Percentiles rank a stretch among this genome's conserved stretches.
phyloP scores from a whole-genome alignment of 2,888 invertebrate genomes.

The Rotaria magnacalcarata region DNA sequence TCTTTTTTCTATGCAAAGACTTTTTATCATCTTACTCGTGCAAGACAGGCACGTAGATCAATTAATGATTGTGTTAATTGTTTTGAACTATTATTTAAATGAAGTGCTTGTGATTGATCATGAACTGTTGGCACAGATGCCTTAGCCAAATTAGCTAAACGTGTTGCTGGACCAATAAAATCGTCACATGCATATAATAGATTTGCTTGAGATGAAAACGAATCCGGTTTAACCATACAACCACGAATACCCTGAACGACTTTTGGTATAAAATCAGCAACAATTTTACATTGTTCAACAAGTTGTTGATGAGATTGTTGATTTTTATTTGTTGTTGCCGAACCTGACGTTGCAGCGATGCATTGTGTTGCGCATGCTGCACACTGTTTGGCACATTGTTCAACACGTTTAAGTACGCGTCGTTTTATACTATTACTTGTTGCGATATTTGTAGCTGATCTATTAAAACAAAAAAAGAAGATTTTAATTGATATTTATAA shows the following conservation, averaged over 20 bases:
- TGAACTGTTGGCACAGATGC: constrained; percentile 43
- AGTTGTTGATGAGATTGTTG: constrained; percentile 70
- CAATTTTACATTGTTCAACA: constrained; percentile 68
- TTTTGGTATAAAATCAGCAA: constrained; percentile 74
- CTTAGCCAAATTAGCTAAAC: constrained; percentile 38
- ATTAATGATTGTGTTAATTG: constrained; percentile 43
- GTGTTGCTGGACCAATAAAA: constrained; percentile 60
- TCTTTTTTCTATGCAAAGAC: background rate
- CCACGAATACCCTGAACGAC: constrained; percentile 68
- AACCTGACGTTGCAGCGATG: constrained; percentile 79
- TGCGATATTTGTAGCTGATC: constrained; percentile 73
- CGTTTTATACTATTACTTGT: constrained; percentile 75
- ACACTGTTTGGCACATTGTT: constrained; percentile 71
- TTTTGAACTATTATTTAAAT: constrained; percentile 45
- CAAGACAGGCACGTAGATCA: constrained; percentile 40
- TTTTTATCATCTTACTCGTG: constrained; percentile 32
- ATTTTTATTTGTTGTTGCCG: constrained; percentile 68
- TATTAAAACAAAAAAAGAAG: background rate
- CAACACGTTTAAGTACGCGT: constrained; percentile 68
- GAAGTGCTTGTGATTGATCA: constrained; percentile 45
- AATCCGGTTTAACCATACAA: constrained; percentile 67
- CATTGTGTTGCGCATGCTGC: constrained; percentile 84
- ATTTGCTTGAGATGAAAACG: constrained; percentile 72
- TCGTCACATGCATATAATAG: constrained; percentile 78
- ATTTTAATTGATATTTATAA: too few species aligned